phyloP scores from a whole-genome alignment of 2,113 vertebrate genomes.

The Anser brachyrhynchus region DNA sequence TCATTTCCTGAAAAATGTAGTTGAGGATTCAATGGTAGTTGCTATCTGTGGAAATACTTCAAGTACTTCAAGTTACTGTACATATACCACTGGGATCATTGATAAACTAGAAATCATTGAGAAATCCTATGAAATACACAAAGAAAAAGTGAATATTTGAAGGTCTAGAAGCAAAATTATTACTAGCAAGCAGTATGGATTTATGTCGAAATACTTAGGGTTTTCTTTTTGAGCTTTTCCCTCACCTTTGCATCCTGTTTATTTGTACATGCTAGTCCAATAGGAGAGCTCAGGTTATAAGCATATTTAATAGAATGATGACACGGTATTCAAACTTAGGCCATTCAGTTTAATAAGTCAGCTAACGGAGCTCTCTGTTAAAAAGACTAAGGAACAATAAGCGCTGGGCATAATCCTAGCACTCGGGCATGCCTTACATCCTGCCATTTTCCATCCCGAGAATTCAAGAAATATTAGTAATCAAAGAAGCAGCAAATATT shows the following conservation, averaged over 20 bases:
- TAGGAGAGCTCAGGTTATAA: background rate
- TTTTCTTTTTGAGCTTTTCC: background rate
- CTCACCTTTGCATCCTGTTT: background rate
- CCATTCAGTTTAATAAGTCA: background rate
- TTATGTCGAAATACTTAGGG: background rate
- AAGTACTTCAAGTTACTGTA: background rate
- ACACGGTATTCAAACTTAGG: background rate
- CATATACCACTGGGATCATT: accelerated
- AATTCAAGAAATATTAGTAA: background rate
- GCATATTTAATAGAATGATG: background rate
- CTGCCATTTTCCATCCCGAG: background rate
- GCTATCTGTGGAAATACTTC: background rate
- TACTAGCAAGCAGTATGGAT: background rate
- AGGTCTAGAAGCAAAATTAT: background rate
- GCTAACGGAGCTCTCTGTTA: background rate
- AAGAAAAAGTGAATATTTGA: background rate
- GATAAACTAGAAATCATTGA: background rate
- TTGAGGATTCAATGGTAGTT: background rate
- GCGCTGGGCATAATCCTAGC: background rate
- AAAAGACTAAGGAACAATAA: background rate
- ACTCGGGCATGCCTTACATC: background rate
- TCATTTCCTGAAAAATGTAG: background rate
- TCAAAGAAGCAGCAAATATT: background rate
- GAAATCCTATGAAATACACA: background rate
- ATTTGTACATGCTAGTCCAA: background rate